A percentile compares a stretch with the other conserved stretches of the same genome.
These are phyloP conservation scores for Zootermopsis nevadensis DNA, from an alignment of 2,888 invertebrate genomes.

Conservation along the genomic window DNA sequence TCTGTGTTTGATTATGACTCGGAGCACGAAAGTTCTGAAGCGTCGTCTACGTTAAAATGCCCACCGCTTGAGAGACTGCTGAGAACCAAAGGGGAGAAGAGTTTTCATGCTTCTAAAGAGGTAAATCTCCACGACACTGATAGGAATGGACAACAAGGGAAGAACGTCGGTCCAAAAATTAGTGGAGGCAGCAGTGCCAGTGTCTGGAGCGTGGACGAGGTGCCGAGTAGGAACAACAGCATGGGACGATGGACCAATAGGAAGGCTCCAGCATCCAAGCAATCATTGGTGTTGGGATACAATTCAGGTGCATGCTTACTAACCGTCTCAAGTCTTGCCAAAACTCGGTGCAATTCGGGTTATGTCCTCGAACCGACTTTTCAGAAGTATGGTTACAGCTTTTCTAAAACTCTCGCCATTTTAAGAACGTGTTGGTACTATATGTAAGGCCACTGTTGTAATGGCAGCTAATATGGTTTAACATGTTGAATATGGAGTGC, in stretches of 20 bases:
- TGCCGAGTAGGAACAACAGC: conserved; percentile 59
- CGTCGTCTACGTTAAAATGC: background rate
- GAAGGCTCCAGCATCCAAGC: background rate
- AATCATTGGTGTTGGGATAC: conserved; percentile 60
- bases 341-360: background rate
- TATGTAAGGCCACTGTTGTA: too few relatives aligned
- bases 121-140: background rate
- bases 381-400: too few relatives aligned
- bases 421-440: too few relatives aligned
- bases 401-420: too few relatives aligned
- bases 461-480: too few relatives aligned
- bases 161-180: background rate
- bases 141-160: background rate
- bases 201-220: conserved; percentile 58
- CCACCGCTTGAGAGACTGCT: background rate
- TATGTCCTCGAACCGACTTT: too few relatives aligned
- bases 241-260: conserved; percentile 36
- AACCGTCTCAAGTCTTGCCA: background rate
- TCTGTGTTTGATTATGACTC: conserved; percentile 49
- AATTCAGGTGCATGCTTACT: conserved; percentile 44
- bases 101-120: background rate
- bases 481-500: too few relatives aligned
- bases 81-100: background rate
- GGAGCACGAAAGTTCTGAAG: conserved; percentile 33
- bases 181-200: conserved; percentile 52